phyloP scores from a whole-genome alignment of 92 coral and sea anemone species.

The Zoanthus sociatus region DNA sequence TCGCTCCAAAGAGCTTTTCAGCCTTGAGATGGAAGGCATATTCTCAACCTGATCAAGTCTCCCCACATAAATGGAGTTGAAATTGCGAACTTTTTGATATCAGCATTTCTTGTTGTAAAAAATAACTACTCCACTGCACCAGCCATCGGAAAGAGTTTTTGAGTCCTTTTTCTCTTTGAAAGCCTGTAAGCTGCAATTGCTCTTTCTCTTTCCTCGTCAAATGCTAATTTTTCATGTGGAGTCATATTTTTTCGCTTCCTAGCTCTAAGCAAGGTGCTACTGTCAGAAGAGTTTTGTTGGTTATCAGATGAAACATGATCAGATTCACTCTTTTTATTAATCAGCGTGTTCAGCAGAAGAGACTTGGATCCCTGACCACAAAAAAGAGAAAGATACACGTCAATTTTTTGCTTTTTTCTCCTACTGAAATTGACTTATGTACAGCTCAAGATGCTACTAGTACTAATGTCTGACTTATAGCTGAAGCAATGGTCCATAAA shows the following conservation, averaged over 20 bases:
- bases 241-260: slow-evolving; percentile 94
- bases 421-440: too few relatives aligned
- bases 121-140: not conserved
- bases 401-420: too few relatives aligned
- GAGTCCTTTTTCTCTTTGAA: slow-evolving; percentile 62
- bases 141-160: not conserved
- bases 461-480: too few relatives aligned
- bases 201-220: slow-evolving; percentile 81
- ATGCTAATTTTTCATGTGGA: slow-evolving; percentile 63
- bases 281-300: slow-evolving; percentile 18
- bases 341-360: slow-evolving; percentile 59
- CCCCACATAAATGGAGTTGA: not conserved
- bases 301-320: not conserved
- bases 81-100: too few relatives aligned
- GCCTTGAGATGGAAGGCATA: not conserved
- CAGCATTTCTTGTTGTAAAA: too few relatives aligned
- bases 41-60: not conserved
- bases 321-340: slow-evolving; percentile 31
- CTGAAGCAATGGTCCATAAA: too few relatives aligned
- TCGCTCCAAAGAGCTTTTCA: not conserved
- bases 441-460: too few relatives aligned
- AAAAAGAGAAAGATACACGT: not conserved
- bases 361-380: slow-evolving; percentile 64
- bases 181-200: slow-evolving; percentile 76
- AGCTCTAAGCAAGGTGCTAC: slow-evolving; percentile 49